A percentile compares a stretch with the other conserved stretches of the same genome.
phyloP scores from a whole-genome alignment of 2,113 vertebrate species.

The Chascanopsetta lugubris region DNA sequence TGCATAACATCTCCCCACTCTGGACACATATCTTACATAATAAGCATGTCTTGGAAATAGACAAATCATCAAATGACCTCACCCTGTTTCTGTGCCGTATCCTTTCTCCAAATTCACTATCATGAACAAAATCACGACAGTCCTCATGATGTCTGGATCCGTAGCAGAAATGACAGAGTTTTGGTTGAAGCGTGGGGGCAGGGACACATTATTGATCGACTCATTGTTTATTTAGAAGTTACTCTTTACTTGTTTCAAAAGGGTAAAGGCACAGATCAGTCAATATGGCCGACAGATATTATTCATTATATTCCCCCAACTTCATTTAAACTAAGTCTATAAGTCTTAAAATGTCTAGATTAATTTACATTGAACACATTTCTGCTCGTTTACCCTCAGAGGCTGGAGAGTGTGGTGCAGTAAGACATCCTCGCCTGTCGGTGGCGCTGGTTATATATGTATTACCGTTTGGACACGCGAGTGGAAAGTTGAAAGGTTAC shows the following conservation, averaged over 20 bases:
- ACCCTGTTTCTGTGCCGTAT: constrained; percentile 62
- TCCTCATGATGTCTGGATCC: constrained; percentile 68
- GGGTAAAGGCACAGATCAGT: constrained; percentile 38
- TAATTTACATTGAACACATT: not conserved
- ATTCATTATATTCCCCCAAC: not conserved
- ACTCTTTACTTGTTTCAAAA: constrained; percentile 70
- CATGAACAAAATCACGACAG: constrained; percentile 47
- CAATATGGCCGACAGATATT: not conserved
- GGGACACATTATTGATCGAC: constrained; percentile 70
- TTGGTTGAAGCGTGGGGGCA: constrained; percentile 4
- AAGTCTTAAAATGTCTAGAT: not conserved
- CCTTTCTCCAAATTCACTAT: constrained; percentile 53
- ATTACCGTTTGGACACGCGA: not conserved
- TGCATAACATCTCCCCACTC: no score
- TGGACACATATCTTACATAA: not conserved
- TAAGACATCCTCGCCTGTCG: constrained; percentile 30
- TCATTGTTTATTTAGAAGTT: constrained; percentile 77
- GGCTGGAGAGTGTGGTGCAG: not conserved
- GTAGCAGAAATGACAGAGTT: constrained; percentile 28
- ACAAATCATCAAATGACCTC: constrained; percentile 33
- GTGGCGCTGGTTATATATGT: constrained; percentile 6
- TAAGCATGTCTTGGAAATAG: not conserved
- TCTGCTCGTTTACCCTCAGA: not conserved
- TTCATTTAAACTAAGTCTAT: not conserved
- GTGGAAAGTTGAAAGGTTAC: constrained; percentile 30